Conservation (phyloP, 2,797 vertebrate genomes). For the Dipus sagitta region DNA sequence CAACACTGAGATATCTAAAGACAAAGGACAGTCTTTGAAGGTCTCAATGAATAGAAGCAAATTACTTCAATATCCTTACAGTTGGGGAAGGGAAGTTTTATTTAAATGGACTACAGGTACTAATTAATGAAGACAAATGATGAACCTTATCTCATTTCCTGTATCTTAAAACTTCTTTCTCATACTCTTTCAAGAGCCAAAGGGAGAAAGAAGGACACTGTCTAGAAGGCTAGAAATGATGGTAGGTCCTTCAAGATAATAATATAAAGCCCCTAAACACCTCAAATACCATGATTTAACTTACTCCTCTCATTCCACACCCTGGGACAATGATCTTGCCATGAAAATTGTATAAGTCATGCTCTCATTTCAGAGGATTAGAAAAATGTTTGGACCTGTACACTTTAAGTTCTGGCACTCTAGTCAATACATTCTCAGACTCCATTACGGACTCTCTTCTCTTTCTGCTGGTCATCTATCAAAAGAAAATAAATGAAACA, state of each 20-base stretch:
- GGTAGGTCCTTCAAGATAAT: neutral
- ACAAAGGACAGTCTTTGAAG: constrained; percentile 39
- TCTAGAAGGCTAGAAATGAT: neutral
- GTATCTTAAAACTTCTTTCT: neutral
- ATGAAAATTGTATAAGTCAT: neutral
- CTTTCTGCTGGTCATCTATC: constrained; percentile 60
- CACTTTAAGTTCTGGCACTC: constrained; percentile 42
- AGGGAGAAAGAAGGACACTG: neutral
- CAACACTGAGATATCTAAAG: neutral
- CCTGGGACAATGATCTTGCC: neutral
- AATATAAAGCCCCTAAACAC: neutral
- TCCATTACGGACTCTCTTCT: constrained; percentile 51
- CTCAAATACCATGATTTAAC: neutral
- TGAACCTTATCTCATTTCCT: neutral
- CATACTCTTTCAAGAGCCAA: neutral
- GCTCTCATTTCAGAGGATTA: constrained; percentile 35
- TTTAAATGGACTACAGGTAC: neutral
- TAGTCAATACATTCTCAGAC: constrained; percentile 52
- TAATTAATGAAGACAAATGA: constrained; percentile 28
- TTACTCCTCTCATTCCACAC: neutral
- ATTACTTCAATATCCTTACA: constrained; percentile 35
- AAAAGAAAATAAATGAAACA: constrained; percentile 75
- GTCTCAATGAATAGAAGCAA: constrained; percentile 49
- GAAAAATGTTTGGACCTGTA: constrained; percentile 1
- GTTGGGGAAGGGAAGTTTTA: neutral